These are phyloP conservation scores for Toxostoma redivivum DNA, from an alignment of 2,113 vertebrate species.

Conservation along the genomic window DNA sequence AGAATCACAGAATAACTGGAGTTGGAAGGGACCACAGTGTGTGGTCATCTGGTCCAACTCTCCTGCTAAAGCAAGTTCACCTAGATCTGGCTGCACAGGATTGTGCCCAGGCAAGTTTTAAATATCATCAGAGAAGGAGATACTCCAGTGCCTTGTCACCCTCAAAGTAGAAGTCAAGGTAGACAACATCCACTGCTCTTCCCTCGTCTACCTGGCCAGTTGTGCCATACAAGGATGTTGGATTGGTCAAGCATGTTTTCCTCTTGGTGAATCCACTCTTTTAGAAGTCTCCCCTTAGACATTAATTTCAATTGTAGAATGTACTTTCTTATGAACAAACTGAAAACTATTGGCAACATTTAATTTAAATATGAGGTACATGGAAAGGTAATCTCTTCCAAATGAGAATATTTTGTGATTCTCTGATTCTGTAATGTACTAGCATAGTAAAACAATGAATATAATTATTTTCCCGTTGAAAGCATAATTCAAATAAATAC, in stretches of 20 bases:
- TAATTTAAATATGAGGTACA: conserved; percentile 30
- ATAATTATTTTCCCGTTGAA: neutral
- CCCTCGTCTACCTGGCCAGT: neutral
- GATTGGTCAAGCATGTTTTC: neutral
- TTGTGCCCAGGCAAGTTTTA: neutral
- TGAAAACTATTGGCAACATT: conserved; percentile 41
- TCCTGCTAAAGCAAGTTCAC: neutral
- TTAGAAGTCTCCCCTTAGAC: neutral
- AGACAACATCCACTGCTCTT: neutral
- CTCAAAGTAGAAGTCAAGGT: neutral
- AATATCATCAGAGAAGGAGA: neutral
- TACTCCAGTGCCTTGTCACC: neutral
- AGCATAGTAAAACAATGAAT: neutral
- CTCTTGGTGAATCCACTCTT: neutral
- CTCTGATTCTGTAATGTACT: neutral
- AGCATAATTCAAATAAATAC: neutral
- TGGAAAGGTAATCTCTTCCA: conserved; percentile 17
- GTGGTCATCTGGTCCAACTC: neutral
- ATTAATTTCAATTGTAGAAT: conserved; percentile 31
- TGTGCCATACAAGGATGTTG: neutral
- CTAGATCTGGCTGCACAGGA: neutral
- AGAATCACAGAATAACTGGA: neutral
- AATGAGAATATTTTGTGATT: neutral
- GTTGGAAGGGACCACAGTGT: neutral
- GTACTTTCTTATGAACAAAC: conserved; percentile 43